phyloP scores from a whole-genome alignment of 2,888 invertebrate genomes.

The Synergus itoensis region DNA sequence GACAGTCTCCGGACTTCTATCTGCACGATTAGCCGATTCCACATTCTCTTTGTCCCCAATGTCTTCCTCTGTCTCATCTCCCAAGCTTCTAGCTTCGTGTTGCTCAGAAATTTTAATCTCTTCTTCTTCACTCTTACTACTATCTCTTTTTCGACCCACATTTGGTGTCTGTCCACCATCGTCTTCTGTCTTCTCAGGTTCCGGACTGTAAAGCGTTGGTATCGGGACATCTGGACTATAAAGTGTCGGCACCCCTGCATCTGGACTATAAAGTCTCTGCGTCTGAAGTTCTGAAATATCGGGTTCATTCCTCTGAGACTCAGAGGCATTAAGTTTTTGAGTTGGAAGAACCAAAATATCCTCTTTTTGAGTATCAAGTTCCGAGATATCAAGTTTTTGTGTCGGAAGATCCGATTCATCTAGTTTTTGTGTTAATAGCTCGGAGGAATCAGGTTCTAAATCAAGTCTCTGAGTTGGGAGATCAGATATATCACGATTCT shows the following conservation, averaged over 20 bases:
- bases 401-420: background rate
- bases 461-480: background rate
- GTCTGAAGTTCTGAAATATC: background rate
- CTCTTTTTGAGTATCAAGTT: background rate
- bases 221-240: slow-evolving; percentile 29
- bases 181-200: slow-evolving; percentile 45
- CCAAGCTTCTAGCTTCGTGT: background rate
- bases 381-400: slow-evolving; percentile 2
- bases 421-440: background rate
- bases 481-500: background rate
- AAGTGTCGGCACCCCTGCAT: slow-evolving; percentile 6
- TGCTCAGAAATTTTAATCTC: background rate
- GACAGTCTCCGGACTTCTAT: slow-evolving; percentile 32
- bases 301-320: background rate
- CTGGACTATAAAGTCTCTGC: slow-evolving; percentile 13
- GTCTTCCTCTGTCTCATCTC: slow-evolving; percentile 18
- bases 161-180: slow-evolving; percentile 19
- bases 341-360: slow-evolving; percentile 4
- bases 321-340: background rate
- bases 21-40: background rate
- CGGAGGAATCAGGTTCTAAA: background rate
- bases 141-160: background rate
- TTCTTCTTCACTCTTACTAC: slow-evolving; percentile 9
- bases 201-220: slow-evolving; percentile 49
- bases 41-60: slow-evolving; percentile 5